Conservation (phyloP, 1,140 invertebrate species). For the Hypothenemus hampei region DNA sequence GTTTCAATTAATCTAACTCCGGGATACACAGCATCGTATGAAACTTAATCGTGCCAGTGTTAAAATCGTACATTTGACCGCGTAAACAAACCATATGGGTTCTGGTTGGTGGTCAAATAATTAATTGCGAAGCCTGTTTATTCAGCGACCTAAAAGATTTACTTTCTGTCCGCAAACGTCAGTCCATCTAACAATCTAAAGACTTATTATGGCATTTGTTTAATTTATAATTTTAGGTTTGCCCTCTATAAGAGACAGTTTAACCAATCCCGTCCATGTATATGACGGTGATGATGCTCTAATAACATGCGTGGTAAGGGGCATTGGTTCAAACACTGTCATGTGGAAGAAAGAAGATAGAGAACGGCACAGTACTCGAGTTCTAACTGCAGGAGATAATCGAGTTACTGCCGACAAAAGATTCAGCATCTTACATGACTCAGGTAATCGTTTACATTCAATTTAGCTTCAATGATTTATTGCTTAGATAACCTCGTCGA, state of each 20-base stretch:
- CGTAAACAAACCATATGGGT: too few species aligned
- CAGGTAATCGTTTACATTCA: conserved; percentile 46
- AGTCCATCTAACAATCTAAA: too few species aligned
- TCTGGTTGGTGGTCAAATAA: too few species aligned
- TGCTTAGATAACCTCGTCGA: neutral
- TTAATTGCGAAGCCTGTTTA: too few species aligned
- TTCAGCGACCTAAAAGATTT: too few species aligned
- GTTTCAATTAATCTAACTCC: too few species aligned
- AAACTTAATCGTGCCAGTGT: too few species aligned
- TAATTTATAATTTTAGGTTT: conserved; percentile 36
- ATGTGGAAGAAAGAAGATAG: conserved; percentile 65
- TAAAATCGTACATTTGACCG: too few species aligned
- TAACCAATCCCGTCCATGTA: conserved; percentile 48
- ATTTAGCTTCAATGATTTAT: conserved; percentile 10
- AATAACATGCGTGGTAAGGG: conserved; percentile 69
- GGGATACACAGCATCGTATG: too few species aligned
- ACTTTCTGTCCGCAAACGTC: too few species aligned
- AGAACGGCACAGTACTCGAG: conserved; percentile 49
- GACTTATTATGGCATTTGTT: too few species aligned
- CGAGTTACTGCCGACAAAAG: conserved; percentile 66
- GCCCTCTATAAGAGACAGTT: conserved; percentile 43
- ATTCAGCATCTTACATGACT: conserved; percentile 67
- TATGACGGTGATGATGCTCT: conserved; percentile 68
- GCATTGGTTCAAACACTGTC: conserved; percentile 60
- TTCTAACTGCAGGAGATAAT: conserved; percentile 69